Conservation (phyloP, 2,888 invertebrate genomes). For the Chloroclystis v-ata region DNA sequence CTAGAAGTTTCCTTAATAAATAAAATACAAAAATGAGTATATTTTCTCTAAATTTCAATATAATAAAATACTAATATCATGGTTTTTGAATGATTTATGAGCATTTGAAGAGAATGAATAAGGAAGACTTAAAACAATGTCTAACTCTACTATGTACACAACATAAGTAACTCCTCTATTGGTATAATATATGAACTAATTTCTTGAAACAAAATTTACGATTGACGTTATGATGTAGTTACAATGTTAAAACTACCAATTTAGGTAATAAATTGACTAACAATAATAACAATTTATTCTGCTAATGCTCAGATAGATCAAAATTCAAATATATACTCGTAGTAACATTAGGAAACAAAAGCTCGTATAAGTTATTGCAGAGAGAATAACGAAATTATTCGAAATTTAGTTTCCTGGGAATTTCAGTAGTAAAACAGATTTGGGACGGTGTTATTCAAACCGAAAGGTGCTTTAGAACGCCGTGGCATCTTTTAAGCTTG, state of each 20-base stretch:
- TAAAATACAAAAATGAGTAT: conserved; percentile 35
- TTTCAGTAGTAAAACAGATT: too few relatives aligned
- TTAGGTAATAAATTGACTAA: conserved; percentile 70
- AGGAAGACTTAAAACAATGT: conserved; percentile 44
- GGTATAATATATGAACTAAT: conserved; percentile 33
- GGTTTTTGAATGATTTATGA: neutral
- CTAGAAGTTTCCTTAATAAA: conserved; percentile 34
- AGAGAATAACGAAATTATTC: too few relatives aligned
- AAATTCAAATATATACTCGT: conserved; percentile 15
- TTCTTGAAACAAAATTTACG: conserved; percentile 39
- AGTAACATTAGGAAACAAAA: too few relatives aligned
- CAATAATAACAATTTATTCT: conserved; percentile 47
- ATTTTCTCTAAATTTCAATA: conserved; percentile 18
- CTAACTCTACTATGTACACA: conserved; percentile 70
- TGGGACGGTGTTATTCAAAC: too few relatives aligned
- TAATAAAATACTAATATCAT: too few relatives aligned
- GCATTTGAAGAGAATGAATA: conserved; percentile 20
- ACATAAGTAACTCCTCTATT: conserved; percentile 34
- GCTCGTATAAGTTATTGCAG: too few relatives aligned
- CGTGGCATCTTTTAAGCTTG: too few relatives aligned
- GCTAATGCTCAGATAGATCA: conserved; percentile 32
- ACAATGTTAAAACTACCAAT: conserved; percentile 49
- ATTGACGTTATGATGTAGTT: conserved; percentile 39
- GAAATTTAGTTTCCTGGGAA: too few relatives aligned
- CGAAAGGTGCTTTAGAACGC: too few relatives aligned